Evolutionary conservation across 2,888 invertebrate species (phyloP).

Genomic region (Mythimna vitellina): DNA sequence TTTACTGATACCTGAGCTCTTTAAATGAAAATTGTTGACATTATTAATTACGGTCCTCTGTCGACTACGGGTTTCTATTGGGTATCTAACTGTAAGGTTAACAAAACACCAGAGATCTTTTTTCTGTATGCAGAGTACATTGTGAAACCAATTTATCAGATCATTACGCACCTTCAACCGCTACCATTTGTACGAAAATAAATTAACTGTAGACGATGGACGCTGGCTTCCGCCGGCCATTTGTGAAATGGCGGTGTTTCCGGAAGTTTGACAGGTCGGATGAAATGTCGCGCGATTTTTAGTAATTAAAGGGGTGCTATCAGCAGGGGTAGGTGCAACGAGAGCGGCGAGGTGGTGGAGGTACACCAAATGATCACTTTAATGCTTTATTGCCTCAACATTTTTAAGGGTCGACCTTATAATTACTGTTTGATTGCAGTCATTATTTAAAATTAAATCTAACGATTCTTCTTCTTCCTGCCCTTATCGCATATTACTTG

Average conservation of each 20-base stretch:
- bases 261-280: conserved; percentile 87
- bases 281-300: conserved; percentile 89
- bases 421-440: conserved; percentile 46
- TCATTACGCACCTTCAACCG: conserved; percentile 81
- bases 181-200: conserved; percentile 86
- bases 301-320: conserved; percentile 83
- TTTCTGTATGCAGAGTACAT: neutral
- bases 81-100: neutral
- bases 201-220: conserved; percentile 79
- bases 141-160: conserved; percentile 57
- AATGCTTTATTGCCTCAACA: conserved; percentile 47
- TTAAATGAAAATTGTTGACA: neutral
- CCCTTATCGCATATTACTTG: too few species aligned
- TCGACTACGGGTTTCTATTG: too few species aligned
- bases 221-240: conserved; percentile 77
- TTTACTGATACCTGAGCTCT: neutral
- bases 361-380: conserved; percentile 47
- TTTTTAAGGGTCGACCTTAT: conserved; percentile 40
- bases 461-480: neutral
- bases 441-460: conserved; percentile 35
- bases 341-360: conserved; percentile 26
- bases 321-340: conserved; percentile 50
- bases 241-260: conserved; percentile 80
- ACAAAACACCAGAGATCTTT: conserved; percentile 39
- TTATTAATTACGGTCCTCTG: neutral